Base-by-base conservation (phyloP, 2,888 invertebrate genomes). In the Ochlodes sylvanus region DNA sequence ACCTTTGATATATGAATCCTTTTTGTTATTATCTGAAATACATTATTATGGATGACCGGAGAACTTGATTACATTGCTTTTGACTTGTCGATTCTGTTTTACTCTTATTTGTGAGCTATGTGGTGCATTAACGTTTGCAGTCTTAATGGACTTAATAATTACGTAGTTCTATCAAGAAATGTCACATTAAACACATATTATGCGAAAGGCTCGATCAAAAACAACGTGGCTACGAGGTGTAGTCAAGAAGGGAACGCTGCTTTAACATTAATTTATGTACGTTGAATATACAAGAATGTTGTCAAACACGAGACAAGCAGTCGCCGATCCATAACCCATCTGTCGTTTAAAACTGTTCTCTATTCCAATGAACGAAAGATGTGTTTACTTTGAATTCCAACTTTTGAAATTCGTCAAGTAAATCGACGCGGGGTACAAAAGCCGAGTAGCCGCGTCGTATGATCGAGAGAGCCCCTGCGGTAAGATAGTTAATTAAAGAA, bases 401-500 rank as follows among this genome's bases (percentile, higher is more conserved):
- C n/a, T 69, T 63, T 57, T 73, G 74, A 76, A 72, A 75, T 75
- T 65, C 78, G 73, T 76, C 81, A 83, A 84, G 83, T 84, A 84
- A 61, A 67, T 67, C 60, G 67, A 67, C 70, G 80, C 78, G 81
- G 79, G 78, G 78, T 78, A 88, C 89, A 90, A 89, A 80, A 91
- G 90, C 87, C 88, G 86, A 78, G 92, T 89, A 92, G 91, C 90
- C 86, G 83, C 78, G 79, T 82, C 84, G 84, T 87, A 88, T 91
- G 90, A 92, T 90, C 88, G 89, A 92, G 88, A 87, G 86, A 88
- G 87, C 88, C 88, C 85, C 86, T 83, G 85, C 86, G 88, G 67
- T 67, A 87, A 88, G 90, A 91, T 90, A 91, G 89, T 89, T 92
- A 92, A 92, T 93, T 92, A 93, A 90, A 89, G 90, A 85, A 88